A percentile compares a stretch with the other conserved stretches of the same genome.
phyloP scores from a whole-genome alignment of 2,888 invertebrate genomes.

The Ecliptopera silaceata region DNA sequence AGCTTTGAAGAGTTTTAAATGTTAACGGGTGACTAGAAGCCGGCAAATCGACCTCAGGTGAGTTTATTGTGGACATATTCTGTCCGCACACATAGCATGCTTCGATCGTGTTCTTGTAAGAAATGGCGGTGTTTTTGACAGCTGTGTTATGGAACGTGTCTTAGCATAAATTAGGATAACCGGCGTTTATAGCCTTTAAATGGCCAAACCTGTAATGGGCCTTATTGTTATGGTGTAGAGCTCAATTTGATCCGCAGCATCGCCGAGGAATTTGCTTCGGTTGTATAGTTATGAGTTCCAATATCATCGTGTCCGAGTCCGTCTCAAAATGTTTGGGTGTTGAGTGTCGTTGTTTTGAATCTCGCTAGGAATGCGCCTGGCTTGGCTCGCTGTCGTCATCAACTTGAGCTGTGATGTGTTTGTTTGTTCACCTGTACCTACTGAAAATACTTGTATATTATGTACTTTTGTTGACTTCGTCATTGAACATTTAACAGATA shows the following conservation, averaged over 20 bases:
- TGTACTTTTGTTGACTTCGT: constrained; percentile 3
- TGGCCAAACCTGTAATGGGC: constrained; percentile 18
- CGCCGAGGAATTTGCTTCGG: constrained; percentile 19
- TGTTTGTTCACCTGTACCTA: constrained; percentile 54
- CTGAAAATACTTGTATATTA: constrained; percentile 39
- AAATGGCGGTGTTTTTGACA: constrained; percentile 46
- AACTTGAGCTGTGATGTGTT: constrained; percentile 35
- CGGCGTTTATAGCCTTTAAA: constrained; percentile 36
- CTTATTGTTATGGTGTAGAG: constrained; percentile 23
- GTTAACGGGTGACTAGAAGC: constrained; percentile 50
- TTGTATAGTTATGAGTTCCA: constrained; percentile 27
- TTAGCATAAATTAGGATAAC: constrained; percentile 54
- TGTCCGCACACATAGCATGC: constrained; percentile 6
- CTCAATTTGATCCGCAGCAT: constrained; percentile 11
- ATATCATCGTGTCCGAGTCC: constrained; percentile 33
- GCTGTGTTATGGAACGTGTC: constrained; percentile 55
- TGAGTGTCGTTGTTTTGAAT: constrained; percentile 40
- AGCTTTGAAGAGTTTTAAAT: constrained; percentile 43
- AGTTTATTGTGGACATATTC: constrained; percentile 40
- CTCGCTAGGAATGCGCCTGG: constrained; percentile 28
- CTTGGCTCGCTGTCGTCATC: constrained; percentile 44
- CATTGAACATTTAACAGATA: not conserved
- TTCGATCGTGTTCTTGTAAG: constrained; percentile 14
- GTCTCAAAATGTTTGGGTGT: constrained; percentile 38
- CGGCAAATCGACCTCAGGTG: constrained; percentile 57